Conservation (phyloP, 2,888 invertebrate genomes). For the Oconnorella tubifera region DNA sequence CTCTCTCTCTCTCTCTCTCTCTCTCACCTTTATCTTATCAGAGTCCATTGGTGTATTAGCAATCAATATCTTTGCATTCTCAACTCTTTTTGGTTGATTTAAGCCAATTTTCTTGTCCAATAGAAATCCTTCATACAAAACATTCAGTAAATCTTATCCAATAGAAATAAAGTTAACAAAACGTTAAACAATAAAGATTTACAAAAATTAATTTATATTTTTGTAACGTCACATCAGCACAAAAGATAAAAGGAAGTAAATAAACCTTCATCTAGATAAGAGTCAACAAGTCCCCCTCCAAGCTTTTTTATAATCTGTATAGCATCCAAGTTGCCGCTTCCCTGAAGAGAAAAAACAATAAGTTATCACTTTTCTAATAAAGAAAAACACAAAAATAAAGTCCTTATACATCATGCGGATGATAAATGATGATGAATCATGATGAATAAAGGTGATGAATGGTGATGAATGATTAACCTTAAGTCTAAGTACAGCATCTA, state of each 20-base stretch:
- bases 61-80: constrained; percentile 93
- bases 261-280: constrained; percentile 79
- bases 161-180: no score
- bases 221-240: background rate
- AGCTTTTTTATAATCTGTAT: constrained; percentile 97
- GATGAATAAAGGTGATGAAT: constrained; percentile 3
- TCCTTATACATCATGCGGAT: background rate
- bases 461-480: constrained; percentile 60
- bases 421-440: background rate
- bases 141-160: background rate
- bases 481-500: constrained; percentile 88
- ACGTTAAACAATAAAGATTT: background rate
- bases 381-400: background rate
- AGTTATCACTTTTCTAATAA: background rate
- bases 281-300: constrained; percentile 87
- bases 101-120: constrained; percentile 95
- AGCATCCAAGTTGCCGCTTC: constrained; percentile 69
- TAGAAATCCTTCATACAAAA: constrained; percentile 66
- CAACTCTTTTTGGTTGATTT: constrained; percentile 91
- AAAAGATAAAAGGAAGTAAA: no score
- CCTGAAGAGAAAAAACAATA: constrained; percentile 25
- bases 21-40: constrained; percentile 84
- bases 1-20: no score
- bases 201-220: background rate
- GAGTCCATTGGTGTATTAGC: constrained; percentile 99